Conservation (phyloP, 2,888 invertebrate genomes). For the Seira musarum region DNA sequence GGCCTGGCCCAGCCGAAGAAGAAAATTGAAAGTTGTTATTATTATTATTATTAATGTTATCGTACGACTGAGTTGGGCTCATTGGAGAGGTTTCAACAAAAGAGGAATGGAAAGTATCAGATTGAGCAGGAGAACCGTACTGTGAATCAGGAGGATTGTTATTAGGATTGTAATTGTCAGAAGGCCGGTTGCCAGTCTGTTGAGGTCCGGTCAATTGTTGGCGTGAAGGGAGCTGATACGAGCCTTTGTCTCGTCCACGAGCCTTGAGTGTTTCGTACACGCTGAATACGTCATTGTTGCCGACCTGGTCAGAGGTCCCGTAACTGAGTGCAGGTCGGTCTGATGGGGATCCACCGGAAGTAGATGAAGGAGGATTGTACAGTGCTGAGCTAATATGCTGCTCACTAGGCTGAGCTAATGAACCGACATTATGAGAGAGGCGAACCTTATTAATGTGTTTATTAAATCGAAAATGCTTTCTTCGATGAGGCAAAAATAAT, state of each 20-base stretch:
- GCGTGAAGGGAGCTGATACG: slow-evolving; percentile 53
- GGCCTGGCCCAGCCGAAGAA: slow-evolving; percentile 21
- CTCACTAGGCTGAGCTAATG: slow-evolving; percentile 53
- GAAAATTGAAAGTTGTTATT: slow-evolving; percentile 27
- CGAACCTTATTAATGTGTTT: slow-evolving; percentile 47
- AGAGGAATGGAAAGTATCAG: slow-evolving; percentile 37
- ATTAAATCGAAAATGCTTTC: slow-evolving; percentile 47
- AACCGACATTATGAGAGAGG: slow-evolving; percentile 44
- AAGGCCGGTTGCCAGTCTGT: slow-evolving; percentile 59
- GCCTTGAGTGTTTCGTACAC: slow-evolving; percentile 66
- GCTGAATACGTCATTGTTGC: slow-evolving; percentile 65
- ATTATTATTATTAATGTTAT: slow-evolving; percentile 24
- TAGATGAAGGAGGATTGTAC: slow-evolving; percentile 31
- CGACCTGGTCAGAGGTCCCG: slow-evolving; percentile 67
- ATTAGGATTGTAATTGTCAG: slow-evolving; percentile 57
- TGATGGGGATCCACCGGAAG: slow-evolving; percentile 51
- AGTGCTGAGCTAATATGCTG: slow-evolving; percentile 20
- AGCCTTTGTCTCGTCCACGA: slow-evolving; percentile 62
- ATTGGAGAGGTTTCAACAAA: slow-evolving; percentile 54
- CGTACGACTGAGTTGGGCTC: slow-evolving; percentile 64
- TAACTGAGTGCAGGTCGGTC: slow-evolving; percentile 64
- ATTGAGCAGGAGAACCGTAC: slow-evolving; percentile 51
- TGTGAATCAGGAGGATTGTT: slow-evolving; percentile 45
- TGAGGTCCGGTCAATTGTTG: slow-evolving; percentile 58
- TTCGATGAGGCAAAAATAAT: slow-evolving; percentile 46